A percentile compares a stretch with the other conserved stretches of the same genome.
phyloP scores from a whole-genome alignment of 2,797 vertebrate genomes.

The Carduelis carduelis region DNA sequence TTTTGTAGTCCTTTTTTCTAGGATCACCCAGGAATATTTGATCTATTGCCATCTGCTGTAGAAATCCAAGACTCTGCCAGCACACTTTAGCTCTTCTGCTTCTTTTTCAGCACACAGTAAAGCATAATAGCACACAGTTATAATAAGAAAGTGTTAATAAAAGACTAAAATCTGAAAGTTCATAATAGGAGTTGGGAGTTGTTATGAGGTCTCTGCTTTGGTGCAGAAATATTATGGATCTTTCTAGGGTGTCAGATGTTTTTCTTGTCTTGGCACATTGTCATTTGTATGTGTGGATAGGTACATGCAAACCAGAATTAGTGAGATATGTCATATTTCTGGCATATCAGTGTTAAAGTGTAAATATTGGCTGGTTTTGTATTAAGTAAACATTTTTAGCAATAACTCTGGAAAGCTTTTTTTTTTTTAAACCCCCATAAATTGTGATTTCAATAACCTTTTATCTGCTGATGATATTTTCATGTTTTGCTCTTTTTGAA shows the following conservation, averaged over 20 bases:
- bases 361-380: neutral
- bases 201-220: neutral
- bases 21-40: neutral
- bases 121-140: neutral
- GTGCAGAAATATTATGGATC: neutral
- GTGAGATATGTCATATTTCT: neutral
- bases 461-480: neutral
- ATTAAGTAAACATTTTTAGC: neutral
- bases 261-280: neutral
- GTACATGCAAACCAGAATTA: neutral
- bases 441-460: neutral
- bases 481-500: constrained; percentile 66
- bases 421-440: rapidly evolving
- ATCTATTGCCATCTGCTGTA: neutral
- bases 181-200: neutral
- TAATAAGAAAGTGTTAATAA: neutral
- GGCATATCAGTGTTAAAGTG: neutral
- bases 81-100: neutral
- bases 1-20: neutral
- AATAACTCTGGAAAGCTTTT: neutral
- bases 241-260: neutral
- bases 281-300: neutral
- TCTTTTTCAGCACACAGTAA: neutral
- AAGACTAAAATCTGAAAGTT: neutral
- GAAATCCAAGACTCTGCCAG: neutral